A percentile compares a stretch with the other conserved stretches of the same genome.
phyloP scores from a whole-genome alignment of 2,888 invertebrate genomes.

The Drosophila paracracens region DNA sequence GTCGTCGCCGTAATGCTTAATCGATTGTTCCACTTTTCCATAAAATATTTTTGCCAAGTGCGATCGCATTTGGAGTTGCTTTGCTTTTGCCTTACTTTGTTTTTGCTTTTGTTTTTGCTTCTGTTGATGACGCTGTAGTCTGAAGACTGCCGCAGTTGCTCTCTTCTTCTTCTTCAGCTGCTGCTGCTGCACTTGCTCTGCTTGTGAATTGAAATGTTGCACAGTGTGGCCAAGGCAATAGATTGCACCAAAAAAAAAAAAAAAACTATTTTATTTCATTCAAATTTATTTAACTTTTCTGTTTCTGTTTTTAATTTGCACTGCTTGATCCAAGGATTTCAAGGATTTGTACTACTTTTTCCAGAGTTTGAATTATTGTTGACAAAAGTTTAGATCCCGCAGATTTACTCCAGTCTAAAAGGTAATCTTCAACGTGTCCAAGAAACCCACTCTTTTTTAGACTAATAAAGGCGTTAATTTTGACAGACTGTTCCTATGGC shows the following conservation, averaged over 20 bases:
- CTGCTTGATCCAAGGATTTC: neutral
- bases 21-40: constrained; percentile 83
- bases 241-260: neutral
- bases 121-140: constrained; percentile 12
- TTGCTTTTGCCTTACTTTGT: constrained; percentile 5
- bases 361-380: neutral
- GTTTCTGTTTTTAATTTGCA: neutral
- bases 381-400: neutral
- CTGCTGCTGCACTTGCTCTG: constrained; percentile 48
- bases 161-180: neutral
- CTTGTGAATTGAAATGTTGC: constrained; percentile 38
- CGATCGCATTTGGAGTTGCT: constrained; percentile 72
- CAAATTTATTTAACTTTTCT: neutral
- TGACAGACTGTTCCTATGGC: neutral
- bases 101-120: neutral
- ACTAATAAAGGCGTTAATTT: neutral
- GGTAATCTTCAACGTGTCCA: too few species aligned
- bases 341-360: neutral
- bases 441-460: neutral
- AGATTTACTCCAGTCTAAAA: neutral
- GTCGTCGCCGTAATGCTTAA: constrained; percentile 75
- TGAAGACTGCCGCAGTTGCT: neutral
- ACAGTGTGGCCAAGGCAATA: constrained; percentile 33
- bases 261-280: neutral
- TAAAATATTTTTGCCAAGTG: constrained; percentile 81